Base-by-base conservation (phyloP, 2,888 invertebrate genomes). In the Halocaridina rubra region DNA sequence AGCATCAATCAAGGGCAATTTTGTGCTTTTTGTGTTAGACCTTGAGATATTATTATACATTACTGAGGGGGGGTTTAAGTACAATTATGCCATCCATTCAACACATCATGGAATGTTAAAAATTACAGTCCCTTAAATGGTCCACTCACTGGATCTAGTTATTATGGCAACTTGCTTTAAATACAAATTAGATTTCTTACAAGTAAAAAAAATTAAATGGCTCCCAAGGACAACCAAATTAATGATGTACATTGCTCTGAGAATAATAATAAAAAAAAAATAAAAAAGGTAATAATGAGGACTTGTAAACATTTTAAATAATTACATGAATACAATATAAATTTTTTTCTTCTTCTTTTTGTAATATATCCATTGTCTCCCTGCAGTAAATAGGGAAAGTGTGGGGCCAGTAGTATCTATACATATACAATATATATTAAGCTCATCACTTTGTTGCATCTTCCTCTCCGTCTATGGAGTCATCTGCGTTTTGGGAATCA, bases 401-500 rank as follows among this genome's bases (percentile, higher is more conserved):
- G n/a, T n/a, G n/a, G n/a, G n/a, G n/a, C n/a, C n/a, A n/a, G n/a
- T n/a, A n/a, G 24, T 64, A 29, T 46, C 53, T n/a, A 67, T 24
- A 46, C 29, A 24, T 24, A 46, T 27, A 79, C 57, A 27, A 22
- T 4, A 32, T 24, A 30, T 57, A 22, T 3, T 39, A 10, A 4
- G 29, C 61, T 32, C 19, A 39, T 86, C 76, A 86, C 71, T 86
- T 86, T 53, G 86, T 88, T 29, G 84, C 84, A 24, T 88, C 88
- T 76, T 88, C 88, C 46, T 88, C 88, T 22, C 86, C 77, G 61
- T 88, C 88, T 33, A 88, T 79, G 29, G 86, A 86, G 61, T 88
- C 88, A 53, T 88, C 88, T 4, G 88, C 88, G 57, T 88, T 88
- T 29, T 88, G 88, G 7, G 86, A 86, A 71, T 88, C 88, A 27